Conservation (phyloP, 2,113 vertebrate genomes). For the Rattus norvegicus region GRCr8 NC_086020.1:187545501-187546000, state of each 20-base stretch:
- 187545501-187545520: background rate
- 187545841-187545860: background rate
- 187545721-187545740: background rate
- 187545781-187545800: background rate
- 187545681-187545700: background rate
- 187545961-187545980: background rate
- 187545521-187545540: background rate
- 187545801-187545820: background rate
- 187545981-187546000: background rate
- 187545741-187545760: background rate
- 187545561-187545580: background rate
- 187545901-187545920: background rate
- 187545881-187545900: background rate
- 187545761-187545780: background rate
- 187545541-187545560: background rate
- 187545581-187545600: background rate
- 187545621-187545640: background rate
- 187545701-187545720: background rate
- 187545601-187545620: background rate
- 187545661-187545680: constrained; percentile 35
- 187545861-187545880: background rate
- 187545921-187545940: background rate
- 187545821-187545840: background rate
- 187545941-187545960: background rate
- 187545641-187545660: no score